These are phyloP conservation scores for Bubo blakistoni DNA, from an alignment of 2,113 vertebrate species.

Conservation along the genomic window DNA sequence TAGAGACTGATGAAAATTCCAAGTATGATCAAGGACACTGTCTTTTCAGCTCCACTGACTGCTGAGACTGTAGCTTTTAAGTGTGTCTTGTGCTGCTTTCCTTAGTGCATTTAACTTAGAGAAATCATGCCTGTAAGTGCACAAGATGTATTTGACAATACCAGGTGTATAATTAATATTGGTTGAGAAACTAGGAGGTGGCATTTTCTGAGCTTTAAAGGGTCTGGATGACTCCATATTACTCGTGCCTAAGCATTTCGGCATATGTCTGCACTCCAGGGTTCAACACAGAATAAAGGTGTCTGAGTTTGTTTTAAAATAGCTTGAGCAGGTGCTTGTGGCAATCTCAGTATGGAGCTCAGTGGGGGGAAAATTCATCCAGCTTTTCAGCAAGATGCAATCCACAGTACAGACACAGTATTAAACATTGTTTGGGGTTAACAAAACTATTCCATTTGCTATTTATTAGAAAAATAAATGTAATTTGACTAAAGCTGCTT, in stretches of 20 bases:
- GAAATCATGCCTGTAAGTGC: neutral
- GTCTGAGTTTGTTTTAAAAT: neutral
- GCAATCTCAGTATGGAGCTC: neutral
- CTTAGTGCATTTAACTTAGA: neutral
- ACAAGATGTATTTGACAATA: neutral
- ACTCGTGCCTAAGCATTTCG: neutral
- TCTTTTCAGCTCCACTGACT: neutral
- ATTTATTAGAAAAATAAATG: neutral
- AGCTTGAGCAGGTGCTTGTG: neutral
- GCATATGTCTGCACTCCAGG: neutral
- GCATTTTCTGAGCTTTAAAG: neutral
- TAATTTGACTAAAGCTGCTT: neutral
- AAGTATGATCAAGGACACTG: neutral
- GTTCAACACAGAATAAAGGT: neutral
- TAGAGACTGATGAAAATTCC: neutral
- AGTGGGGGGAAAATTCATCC: neutral
- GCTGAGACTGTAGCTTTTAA: neutral
- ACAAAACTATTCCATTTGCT: neutral
- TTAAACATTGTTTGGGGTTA: neutral
- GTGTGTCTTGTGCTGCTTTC: neutral
- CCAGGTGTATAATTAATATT: neutral
- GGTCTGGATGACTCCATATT: neutral
- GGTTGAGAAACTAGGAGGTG: neutral
- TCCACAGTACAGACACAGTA: neutral
- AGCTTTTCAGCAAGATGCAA: neutral